Percentiles rank a stretch among this genome's conserved stretches.
These are phyloP conservation scores for Carassius carassius DNA, from an alignment of 2,113 vertebrate genomes.

Conservation along the genomic window DNA sequence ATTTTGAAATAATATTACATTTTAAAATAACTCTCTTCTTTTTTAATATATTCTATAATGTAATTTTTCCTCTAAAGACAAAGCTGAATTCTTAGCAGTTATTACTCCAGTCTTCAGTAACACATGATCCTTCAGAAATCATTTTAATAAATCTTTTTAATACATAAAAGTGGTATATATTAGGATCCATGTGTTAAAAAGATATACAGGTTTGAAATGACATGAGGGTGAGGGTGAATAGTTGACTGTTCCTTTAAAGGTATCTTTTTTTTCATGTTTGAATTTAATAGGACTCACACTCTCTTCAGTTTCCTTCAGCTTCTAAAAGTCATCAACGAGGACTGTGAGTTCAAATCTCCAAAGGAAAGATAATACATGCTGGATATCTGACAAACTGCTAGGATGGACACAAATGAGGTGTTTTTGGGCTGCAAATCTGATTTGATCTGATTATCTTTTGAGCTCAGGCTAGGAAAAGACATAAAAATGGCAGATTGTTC, in stretches of 20 bases:
- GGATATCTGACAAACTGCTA: constrained; percentile 26
- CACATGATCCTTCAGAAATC: too few species aligned
- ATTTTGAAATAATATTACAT: background rate
- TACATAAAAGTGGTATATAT: too few species aligned
- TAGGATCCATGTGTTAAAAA: background rate
- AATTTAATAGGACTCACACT: background rate
- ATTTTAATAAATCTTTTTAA: too few species aligned
- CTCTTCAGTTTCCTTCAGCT: background rate
- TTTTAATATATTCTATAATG: background rate
- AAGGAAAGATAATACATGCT: constrained; percentile 18
- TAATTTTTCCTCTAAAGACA: background rate
- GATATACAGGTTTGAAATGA: background rate
- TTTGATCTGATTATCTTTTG: constrained; percentile 41
- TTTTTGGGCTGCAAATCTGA: constrained; percentile 42
- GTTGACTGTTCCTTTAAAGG: background rate
- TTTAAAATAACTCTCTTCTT: background rate
- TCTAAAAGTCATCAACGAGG: background rate
- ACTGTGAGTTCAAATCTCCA: background rate
- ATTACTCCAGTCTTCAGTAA: too few species aligned
- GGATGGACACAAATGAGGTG: constrained; percentile 29
- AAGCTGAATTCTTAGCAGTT: background rate
- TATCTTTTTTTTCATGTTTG: background rate
- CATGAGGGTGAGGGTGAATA: background rate
- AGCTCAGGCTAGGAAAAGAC: constrained; percentile 14
- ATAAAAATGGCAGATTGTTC: constrained; percentile 51